Evolutionary conservation across 2,113 vertebrate genomes (phyloP), one percentile per base, ranked within the genome.

Genomic region (Apteryx mantelli): DNA sequence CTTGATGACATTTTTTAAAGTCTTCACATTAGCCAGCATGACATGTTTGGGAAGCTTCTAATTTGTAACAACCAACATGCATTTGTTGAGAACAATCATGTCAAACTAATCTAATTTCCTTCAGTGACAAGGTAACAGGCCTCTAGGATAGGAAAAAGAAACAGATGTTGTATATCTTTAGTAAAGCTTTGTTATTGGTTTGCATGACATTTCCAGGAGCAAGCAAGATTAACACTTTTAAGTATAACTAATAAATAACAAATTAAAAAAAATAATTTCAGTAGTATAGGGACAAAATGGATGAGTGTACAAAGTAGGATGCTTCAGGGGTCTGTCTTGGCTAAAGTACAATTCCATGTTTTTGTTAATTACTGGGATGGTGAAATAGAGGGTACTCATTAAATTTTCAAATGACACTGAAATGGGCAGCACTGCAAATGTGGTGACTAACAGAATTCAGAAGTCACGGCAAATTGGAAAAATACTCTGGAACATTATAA

Each of bases 1-100:
- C 77, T 92, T 91, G 34, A 83, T 92, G 76, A 64, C 79, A 91
- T 89, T 21, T n/a, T 90, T 86, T 38, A 69, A 65, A n/a, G n/a
- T 19, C 81, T 60, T 86, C 55, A 73, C 52, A 40, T 88, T 95
- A 87, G 32, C 20, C 58, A 82, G 22, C 25, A 53, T 69, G 46
- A 89, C n/a, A 32, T 34, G 5, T 18, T 28, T 88, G 74, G 24
- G 46, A 92, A 96, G 46, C 5, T 82, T 94, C 84, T 75, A 75
- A 83, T 84, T 75, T 63, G 22, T 79, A 75, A n/a, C 12, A 82
- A 25, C 11, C 40, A 52, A 48, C 5, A 15, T n/a, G 4, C 78
- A n/a, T 63, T 91, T 97, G 53, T 74, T 78, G 77, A 66, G 28
- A 96, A 80, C 19, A 44, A 19, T 77, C 22, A 50, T 32, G 30